Base-by-base conservation (phyloP, 2,113 vertebrate species). In the Miniopterus natalensis region DNA sequence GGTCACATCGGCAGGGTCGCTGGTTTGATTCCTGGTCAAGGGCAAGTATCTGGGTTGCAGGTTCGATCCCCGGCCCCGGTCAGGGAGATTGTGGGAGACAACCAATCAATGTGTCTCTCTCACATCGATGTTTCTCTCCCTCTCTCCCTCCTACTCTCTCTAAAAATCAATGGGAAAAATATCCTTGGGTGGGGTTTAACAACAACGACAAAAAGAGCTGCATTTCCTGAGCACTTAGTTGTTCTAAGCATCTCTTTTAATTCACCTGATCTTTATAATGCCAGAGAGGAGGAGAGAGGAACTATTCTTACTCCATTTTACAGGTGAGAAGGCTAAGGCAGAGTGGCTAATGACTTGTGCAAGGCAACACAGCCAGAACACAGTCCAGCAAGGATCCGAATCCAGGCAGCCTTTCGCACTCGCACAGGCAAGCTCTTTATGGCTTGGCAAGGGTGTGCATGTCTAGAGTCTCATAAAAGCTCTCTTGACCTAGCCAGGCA, bases 351-450 rank as follows among this genome's bases (percentile, higher is more conserved):
- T 20, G 49, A 20, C 86, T 66, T 23, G 0, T n/a, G 65, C 18
- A 1, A 17, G 49, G 23, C 6, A 42, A 70, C 49, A 45, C 42
- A 71, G 73, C 15, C 13, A 45, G 57, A 31, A 40, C 40, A 6
- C 9, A 1, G 51, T 0, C 5, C 51, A n/a, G 31, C 36, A 5
- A 84, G 87, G 59, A 31, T 45, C 51, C 63, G 68, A 85, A 68
- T 5, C 13, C 36, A 4, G 36, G 20, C 21, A 4, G 36, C 68
- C 47, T 6, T 45, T 1, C 13, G 40, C 25, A 1, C 25, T 51
- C 70, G 51, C 8, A 0, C 0, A 0, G 70, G 27, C 31, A 18
- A 20, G 74, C 25, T 59, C 15, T 18, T 70, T 3, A 11, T 3
- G 2, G 13, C 6, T 59, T 79, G 36, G 49, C 45, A 68, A 61